Conservation (phyloP, 2,888 invertebrate genomes). For the Ormyrus nitidulus region DNA sequence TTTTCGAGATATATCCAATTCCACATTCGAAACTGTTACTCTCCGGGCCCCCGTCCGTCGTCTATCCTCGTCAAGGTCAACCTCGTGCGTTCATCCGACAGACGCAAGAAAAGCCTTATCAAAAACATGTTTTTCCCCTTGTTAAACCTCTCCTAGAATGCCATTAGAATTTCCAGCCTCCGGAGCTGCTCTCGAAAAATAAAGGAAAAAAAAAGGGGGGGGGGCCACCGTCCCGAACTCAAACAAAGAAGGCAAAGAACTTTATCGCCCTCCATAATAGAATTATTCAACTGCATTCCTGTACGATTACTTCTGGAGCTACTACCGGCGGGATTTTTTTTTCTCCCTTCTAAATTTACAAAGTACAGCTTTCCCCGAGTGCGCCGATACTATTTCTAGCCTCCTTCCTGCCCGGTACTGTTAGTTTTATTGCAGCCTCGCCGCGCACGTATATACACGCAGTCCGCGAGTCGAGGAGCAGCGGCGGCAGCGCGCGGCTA, state of each 20-base stretch:
- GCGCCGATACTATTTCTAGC: background rate
- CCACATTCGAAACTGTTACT: conserved; percentile 20
- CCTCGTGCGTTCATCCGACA: background rate
- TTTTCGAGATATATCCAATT: conserved; percentile 34
- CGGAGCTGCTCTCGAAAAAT: background rate
- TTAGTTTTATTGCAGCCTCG: conserved; percentile 48
- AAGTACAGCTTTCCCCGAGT: no score
- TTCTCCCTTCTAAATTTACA: no score
- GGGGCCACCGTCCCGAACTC: no score
- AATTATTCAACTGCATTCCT: background rate
- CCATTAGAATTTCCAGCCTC: background rate
- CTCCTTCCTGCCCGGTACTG: background rate
- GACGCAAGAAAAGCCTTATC: background rate
- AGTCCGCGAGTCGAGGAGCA: no score
- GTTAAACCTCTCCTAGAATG: background rate
- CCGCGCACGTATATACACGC: background rate
- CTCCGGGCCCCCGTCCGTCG: background rate
- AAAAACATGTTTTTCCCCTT: background rate
- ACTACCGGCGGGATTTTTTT: no score
- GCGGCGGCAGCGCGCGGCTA: conserved; percentile 57
- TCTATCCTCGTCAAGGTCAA: conserved; percentile 30
- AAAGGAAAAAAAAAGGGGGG: background rate
- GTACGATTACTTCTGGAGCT: no score
- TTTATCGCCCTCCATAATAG: conserved; percentile 1
- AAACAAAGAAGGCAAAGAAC: background rate